These are phyloP conservation scores for Diorhabda sublineata DNA, from an alignment of 1,140 invertebrate genomes.

Conservation along the genomic window DNA sequence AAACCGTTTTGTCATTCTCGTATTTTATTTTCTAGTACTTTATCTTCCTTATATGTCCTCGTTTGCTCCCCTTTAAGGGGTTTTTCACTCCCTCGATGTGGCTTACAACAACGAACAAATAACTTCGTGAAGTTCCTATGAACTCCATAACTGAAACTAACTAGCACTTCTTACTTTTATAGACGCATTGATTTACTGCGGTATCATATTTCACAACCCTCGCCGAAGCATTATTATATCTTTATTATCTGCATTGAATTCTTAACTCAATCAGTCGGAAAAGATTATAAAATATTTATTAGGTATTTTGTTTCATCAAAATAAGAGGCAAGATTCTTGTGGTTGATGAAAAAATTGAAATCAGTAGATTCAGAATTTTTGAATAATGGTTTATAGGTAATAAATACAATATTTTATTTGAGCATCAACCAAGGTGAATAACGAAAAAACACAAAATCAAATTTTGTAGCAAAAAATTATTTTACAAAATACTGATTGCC, in stretches of 20 bases:
- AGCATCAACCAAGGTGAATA: no score
- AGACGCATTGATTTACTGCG: constrained; percentile 30
- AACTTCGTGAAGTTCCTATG: constrained; percentile 21
- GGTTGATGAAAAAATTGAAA: neutral
- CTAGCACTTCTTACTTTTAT: constrained; percentile 34
- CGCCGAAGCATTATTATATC: constrained; percentile 1
- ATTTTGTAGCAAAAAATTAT: no score
- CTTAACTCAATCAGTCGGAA: neutral
- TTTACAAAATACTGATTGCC: no score
- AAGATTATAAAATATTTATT: neutral
- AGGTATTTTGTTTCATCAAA: neutral
- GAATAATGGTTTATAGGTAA: neutral
- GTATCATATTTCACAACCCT: constrained; percentile 13
- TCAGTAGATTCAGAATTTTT: neutral
- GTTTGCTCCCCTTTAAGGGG: constrained; percentile 32
- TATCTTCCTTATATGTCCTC: constrained; percentile 43
- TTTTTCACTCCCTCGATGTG: constrained; percentile 29
- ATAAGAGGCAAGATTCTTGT: neutral
- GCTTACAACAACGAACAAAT: constrained; percentile 24
- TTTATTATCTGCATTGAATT: neutral
- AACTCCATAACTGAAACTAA: constrained; percentile 33
- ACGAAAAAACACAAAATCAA: no score
- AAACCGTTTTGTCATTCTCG: constrained; percentile 41
- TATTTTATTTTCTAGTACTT: constrained; percentile 43
- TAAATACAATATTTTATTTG: neutral